These are phyloP conservation scores for Grammatotria lemairii DNA, from an alignment of 2,113 vertebrate species.

Conservation along the genomic window DNA sequence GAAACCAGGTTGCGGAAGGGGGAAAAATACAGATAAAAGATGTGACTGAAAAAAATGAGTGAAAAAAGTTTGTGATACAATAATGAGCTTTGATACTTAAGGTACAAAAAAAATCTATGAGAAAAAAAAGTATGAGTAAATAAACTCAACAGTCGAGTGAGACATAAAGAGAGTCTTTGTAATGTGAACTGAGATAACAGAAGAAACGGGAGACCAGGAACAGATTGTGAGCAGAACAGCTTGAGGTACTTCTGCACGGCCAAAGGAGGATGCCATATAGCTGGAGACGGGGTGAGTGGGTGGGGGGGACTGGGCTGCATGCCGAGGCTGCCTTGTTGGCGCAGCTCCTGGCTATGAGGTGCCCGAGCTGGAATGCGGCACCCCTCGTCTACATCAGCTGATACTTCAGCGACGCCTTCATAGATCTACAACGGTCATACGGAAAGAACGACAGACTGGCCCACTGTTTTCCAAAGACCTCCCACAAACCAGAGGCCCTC, in stretches of 20 bases:
- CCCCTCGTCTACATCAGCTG: constrained; percentile 48
- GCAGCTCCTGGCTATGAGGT: constrained; percentile 46
- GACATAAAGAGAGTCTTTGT: constrained; percentile 32
- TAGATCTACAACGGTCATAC: not conserved
- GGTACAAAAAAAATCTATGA: not conserved
- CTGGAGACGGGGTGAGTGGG: not conserved
- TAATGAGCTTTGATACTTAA: not conserved
- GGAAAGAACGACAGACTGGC: constrained; percentile 10
- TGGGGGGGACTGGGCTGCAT: not conserved
- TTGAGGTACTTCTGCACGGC: constrained; percentile 54
- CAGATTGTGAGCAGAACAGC: constrained; percentile 59
- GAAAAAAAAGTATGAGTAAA: not conserved
- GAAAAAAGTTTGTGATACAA: not conserved
- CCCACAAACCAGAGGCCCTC: not conserved
- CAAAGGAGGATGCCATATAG: constrained; percentile 46
- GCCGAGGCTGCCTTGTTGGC: constrained; percentile 47
- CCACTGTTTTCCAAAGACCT: not conserved
- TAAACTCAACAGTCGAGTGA: not conserved
- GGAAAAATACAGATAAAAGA: not conserved
- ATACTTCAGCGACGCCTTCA: constrained; percentile 36
- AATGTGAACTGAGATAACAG: constrained; percentile 19
- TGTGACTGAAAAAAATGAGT: not conserved
- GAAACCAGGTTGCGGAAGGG: not conserved
- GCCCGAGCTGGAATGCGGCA: constrained; percentile 49
- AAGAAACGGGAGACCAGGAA: constrained; percentile 32